These are phyloP conservation scores for Dreissena rostriformis DNA, from an alignment of 1,140 invertebrate genomes.

Conservation along the genomic window DNA sequence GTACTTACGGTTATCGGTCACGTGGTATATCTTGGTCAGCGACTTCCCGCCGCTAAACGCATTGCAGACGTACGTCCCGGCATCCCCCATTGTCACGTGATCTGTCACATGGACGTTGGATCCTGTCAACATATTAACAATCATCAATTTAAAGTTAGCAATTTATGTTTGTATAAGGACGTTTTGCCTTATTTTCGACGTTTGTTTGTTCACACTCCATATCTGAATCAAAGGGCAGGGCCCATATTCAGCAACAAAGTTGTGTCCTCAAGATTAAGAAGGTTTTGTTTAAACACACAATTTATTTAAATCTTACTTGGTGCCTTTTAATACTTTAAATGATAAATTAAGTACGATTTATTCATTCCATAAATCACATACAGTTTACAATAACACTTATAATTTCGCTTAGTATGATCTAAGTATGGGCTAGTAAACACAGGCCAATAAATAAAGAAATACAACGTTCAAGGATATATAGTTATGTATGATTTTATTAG, in stretches of 20 bases:
- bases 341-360: too few species aligned
- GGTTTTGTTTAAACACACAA: too few species aligned
- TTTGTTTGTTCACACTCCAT: not conserved
- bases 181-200: not conserved
- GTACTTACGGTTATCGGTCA: conserved; percentile 17
- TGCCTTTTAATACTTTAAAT: too few species aligned
- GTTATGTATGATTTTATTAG: too few species aligned
- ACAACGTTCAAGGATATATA: too few species aligned
- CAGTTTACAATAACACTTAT: too few species aligned
- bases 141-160: too few species aligned
- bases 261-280: too few species aligned
- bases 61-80: conserved; percentile 18
- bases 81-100: conserved; percentile 5
- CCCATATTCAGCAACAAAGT: not conserved
- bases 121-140: not conserved
- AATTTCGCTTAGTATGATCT: not conserved
- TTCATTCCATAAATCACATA: too few species aligned
- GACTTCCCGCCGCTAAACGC: conserved; percentile 21
- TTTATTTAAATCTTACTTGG: too few species aligned
- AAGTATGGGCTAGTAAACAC: not conserved
- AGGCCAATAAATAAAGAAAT: too few species aligned
- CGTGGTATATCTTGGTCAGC: conserved; percentile 28
- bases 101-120: not conserved
- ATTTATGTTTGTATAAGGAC: not conserved
- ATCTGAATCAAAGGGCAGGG: not conserved